Percentiles rank a stretch among this genome's conserved stretches.
Conservation (phyloP, 2,113 vertebrate genomes). For the Prietella phreatophila region DNA sequence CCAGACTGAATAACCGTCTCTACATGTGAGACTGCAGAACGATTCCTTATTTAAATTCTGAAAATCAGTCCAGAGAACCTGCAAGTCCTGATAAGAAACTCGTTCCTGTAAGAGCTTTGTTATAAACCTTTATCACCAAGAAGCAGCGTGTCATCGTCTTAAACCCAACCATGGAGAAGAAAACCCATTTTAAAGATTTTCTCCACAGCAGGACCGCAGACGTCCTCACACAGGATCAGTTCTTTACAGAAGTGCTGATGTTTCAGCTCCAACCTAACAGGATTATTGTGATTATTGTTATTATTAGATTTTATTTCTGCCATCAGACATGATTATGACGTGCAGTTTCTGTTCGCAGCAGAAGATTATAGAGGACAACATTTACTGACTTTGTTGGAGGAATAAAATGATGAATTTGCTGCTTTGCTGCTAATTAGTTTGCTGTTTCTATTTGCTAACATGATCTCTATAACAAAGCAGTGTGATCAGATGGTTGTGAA, state of each 20-base stretch:
- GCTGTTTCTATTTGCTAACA: not conserved
- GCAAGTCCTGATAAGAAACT: slow-evolving; percentile 32
- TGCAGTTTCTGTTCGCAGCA: not conserved
- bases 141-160: not conserved
- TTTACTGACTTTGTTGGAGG: not conserved
- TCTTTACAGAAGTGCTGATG: not conserved
- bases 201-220: not conserved
- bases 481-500: not conserved
- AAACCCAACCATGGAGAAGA: not conserved
- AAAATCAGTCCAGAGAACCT: not conserved
- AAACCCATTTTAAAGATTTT: not conserved
- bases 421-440: not conserved
- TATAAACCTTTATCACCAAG: not conserved
- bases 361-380: not conserved
- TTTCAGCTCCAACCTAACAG: not conserved
- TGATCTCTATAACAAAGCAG: not conserved
- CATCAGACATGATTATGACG: not conserved
- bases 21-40: not conserved
- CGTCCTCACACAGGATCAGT: not conserved
- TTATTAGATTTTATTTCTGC: not conserved
- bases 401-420: not conserved
- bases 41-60: not conserved
- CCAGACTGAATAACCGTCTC: not conserved
- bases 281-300: not conserved
- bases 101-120: not conserved